These are phyloP conservation scores for Polydrusus tereticollis DNA, from an alignment of 2,888 invertebrate genomes.

Conservation along the genomic window DNA sequence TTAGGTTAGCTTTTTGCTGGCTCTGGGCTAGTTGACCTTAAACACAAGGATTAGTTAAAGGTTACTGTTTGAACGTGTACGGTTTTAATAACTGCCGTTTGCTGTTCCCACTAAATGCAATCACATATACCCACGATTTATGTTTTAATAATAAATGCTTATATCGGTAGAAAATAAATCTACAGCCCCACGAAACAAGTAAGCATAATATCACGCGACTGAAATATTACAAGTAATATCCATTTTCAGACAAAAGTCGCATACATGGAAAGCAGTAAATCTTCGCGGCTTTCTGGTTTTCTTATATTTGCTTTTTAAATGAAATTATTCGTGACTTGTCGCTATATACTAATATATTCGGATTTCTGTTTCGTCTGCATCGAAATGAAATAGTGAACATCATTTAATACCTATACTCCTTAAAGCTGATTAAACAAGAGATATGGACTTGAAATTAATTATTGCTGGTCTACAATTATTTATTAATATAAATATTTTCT, in stretches of 20 bases:
- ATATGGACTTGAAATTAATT: no score
- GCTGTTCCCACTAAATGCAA: no score
- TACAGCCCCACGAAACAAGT: not conserved
- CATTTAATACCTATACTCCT: no score
- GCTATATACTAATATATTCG: not conserved
- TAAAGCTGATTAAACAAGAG: no score
- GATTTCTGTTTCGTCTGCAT: not conserved
- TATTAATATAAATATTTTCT: no score
- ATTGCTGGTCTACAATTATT: no score
- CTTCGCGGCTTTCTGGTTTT: slow-evolving; percentile 23
- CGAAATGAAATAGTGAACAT: not conserved
- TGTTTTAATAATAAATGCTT: not conserved
- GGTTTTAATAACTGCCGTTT: no score
- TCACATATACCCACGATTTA: no score
- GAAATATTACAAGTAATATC: slow-evolving; percentile 35
- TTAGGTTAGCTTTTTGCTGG: no score
- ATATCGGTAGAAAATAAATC: not conserved
- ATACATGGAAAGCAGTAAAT: slow-evolving; percentile 24
- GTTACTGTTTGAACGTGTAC: no score
- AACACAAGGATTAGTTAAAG: no score
- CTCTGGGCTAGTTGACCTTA: no score
- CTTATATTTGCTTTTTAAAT: slow-evolving; percentile 31
- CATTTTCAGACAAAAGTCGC: slow-evolving; percentile 30
- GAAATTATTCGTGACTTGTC: not conserved
- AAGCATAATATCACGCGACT: not conserved